Base-by-base conservation (phyloP, 2,797 vertebrate species). In the Myripristis murdjan region DNA sequence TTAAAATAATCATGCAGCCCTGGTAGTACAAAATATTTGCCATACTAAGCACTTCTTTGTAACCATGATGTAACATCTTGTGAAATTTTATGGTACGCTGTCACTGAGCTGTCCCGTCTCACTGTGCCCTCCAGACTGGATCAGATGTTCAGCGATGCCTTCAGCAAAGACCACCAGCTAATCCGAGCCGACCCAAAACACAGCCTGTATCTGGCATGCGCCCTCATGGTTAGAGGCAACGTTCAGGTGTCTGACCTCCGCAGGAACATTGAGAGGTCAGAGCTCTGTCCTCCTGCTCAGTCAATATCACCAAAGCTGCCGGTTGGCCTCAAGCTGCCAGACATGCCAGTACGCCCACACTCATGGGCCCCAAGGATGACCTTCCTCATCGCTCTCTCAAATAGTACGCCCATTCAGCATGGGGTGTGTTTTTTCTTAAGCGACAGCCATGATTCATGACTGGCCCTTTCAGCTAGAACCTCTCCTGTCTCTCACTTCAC, bases 71-170 rank as follows among this genome's bases (percentile, higher is more conserved):
- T 39, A 37, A 35, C 6, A 35, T 35, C 33, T 35, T 35, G 6
- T 35, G 6, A 7, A 5, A 35, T 7, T 5, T 35, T 7, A 35
- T 9, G 6, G 6, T 9, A 35, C 6, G 6, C 5, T 61, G 47
- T 54, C 9, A 16, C 43, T 33, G 28, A 56, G 6, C n/a, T 16
- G 3, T 64, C 3, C 65, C 2, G 7, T 52, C 12, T 66, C 1
- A 15, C 24, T 51, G 5, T 66, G 5, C 11, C 8, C 23, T 77
- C 22, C 35, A 99, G 98, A 72, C 81, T 99, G 92, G 97, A 99
- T 91, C 97, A 99, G 87, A 98, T 99, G 96, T 99, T 99, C 92
- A 97, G 96, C 52, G 97, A 99, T 71, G 97, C 96, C 8, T 99
- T 99, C 89, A 97, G 95, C 66, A 99, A 96, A 93, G 96, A 97